phyloP scores from a whole-genome alignment of 2,888 invertebrate genomes.

The Cheilosia soror region DNA sequence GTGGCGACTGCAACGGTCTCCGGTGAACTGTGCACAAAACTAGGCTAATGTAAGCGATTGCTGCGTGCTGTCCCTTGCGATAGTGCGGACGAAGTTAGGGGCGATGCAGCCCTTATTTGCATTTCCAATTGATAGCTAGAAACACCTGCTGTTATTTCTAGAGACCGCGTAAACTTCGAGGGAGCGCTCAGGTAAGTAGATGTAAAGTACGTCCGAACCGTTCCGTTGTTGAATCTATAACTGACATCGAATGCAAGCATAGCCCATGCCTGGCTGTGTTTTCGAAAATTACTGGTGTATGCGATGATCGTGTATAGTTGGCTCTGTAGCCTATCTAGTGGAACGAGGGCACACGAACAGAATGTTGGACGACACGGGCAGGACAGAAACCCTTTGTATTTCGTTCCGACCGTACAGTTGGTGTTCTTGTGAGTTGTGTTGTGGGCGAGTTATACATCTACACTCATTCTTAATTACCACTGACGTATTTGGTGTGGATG shows the following conservation, averaged over 20 bases:
- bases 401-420: not conserved
- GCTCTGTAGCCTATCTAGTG: slow-evolving; percentile 56
- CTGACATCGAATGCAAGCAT: slow-evolving; percentile 48
- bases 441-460: slow-evolving; percentile 26
- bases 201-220: slow-evolving; percentile 48
- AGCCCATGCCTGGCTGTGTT: slow-evolving; percentile 33
- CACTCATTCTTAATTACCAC: slow-evolving; percentile 26
- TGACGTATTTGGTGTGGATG: slow-evolving; percentile 21
- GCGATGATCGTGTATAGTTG: slow-evolving; percentile 29
- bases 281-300: slow-evolving; percentile 10
- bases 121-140: slow-evolving; percentile 48
- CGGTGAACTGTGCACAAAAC: slow-evolving; percentile 36
- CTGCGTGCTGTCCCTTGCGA: slow-evolving; percentile 23
- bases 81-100: slow-evolving; percentile 45
- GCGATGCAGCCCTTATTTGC: slow-evolving; percentile 58
- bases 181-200: not conserved
- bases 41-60: slow-evolving; percentile 52
- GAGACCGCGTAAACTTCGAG: slow-evolving; percentile 3
- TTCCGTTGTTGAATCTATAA: slow-evolving; percentile 52
- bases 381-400: slow-evolving; percentile 52
- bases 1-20: slow-evolving; percentile 1
- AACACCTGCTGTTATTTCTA: slow-evolving; percentile 41
- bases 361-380: slow-evolving; percentile 24
- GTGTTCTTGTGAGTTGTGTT: slow-evolving; percentile 13
- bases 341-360: slow-evolving; percentile 51